phyloP scores from a whole-genome alignment of 2,113 vertebrate genomes.

The Toxostoma redivivum region DNA sequence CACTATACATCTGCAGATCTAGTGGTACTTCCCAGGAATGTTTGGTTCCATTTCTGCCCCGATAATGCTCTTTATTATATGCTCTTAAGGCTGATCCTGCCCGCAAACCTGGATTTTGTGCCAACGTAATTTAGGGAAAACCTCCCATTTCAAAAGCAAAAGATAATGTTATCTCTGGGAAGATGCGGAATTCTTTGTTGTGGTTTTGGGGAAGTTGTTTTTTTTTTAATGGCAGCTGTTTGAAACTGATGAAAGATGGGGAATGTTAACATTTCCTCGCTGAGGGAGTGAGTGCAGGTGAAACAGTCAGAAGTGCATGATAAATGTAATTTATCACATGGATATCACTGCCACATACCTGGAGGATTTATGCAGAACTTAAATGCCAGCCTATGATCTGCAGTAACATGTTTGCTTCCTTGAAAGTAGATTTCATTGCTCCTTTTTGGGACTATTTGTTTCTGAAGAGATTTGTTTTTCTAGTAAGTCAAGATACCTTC shows the following conservation, averaged over 20 bases:
- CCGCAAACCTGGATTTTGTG: background rate
- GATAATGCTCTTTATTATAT: background rate
- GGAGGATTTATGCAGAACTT: background rate
- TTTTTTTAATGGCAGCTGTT: constrained; percentile 27
- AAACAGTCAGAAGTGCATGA: background rate
- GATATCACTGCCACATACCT: background rate
- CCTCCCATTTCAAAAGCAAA: constrained; percentile 9
- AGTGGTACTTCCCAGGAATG: background rate
- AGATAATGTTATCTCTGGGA: constrained; percentile 51
- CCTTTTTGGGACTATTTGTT: background rate
- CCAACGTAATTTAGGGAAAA: background rate
- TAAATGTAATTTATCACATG: background rate
- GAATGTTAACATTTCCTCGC: constrained; percentile 2
- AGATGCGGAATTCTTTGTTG: constrained; percentile 34
- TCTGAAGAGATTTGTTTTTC: background rate
- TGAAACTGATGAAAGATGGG: constrained; percentile 28
- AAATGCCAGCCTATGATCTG: background rate
- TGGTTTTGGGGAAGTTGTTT: background rate
- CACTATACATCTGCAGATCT: background rate
- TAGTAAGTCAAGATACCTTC: background rate
- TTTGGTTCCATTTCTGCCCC: background rate
- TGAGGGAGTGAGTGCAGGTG: constrained; percentile 26
- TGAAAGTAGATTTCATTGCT: background rate
- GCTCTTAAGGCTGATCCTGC: background rate
- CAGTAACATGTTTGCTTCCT: constrained; percentile 12